Base-by-base conservation (phyloP, 1,140 invertebrate species). In the Drosophila novamexicana region DNA sequence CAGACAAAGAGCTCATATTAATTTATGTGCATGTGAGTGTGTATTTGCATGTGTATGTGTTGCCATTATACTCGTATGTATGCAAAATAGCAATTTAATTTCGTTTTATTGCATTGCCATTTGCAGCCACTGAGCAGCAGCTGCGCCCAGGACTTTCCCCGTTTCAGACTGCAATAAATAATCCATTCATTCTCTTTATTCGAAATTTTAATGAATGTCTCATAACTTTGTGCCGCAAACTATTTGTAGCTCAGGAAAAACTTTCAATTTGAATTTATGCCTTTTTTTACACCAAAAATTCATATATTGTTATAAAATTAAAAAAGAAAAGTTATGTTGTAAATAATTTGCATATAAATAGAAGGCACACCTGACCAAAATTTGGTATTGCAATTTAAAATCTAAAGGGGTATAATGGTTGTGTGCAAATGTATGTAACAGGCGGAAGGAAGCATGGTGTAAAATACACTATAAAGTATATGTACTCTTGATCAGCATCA, bases 71-170 rank as follows among this genome's bases (percentile, higher is more conserved):
- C 61, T 52, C 22, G 39, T 45, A 69, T 79, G 77, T 81, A 89
- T 89, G 84, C 84, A 89, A 89, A 88, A 88, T 77, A 89, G 84
- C 84, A 89, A 89, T 89, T 89, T 89, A 89, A 89, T 89, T 89
- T 89, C 80, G 77, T 89, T 89, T 89, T 89, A 89, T 84, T 89
- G 84, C 84, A 89, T 78, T 84, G 70, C 80, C 84, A 89, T 89
- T 89, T 89, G 77, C 83, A 88, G 77, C 54, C 79, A 88, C 61
- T 89, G 79, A 66, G 75, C 80, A 59, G 57, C 84, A 89, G 84
- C 84, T 89, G 84, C 53, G 84, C 66, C 68, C 40, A 9, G 9
- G 9, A 44, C 32, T 44, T 14, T 40, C 18, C 22, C 7, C 1
- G 69, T 65, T 63, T 50, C 45, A 50, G 16, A 36, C 52, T 66